Conservation (phyloP, 2,888 invertebrate genomes). For the Scrobipalpa costella region DNA sequence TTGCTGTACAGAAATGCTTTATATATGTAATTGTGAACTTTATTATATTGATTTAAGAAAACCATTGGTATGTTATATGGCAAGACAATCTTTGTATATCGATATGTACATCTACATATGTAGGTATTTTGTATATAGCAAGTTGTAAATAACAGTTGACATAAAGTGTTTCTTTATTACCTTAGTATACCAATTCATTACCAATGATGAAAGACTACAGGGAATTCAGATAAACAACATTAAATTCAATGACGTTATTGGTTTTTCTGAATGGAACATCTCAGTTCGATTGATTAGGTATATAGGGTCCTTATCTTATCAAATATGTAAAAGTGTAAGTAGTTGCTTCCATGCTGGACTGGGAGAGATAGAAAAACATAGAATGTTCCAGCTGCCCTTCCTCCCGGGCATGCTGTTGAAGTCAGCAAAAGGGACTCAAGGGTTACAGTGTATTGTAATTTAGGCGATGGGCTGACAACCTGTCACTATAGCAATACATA, state of each 20-base stretch:
- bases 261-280: slow-evolving; percentile 6
- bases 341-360: no score
- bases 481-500: no score
- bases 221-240: slow-evolving; percentile 24
- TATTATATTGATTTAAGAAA: slow-evolving; percentile 10
- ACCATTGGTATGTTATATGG: neutral
- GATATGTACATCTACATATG: no score
- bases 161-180: neutral
- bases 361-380: no score
- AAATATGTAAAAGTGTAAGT: neutral
- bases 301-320: neutral
- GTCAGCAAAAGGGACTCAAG: no score
- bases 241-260: slow-evolving; percentile 7
- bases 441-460: no score
- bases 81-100: no score
- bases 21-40: neutral
- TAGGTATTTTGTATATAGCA: neutral
- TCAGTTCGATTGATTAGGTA: neutral
- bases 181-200: neutral
- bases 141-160: neutral
- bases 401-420: no score
- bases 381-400: no score
- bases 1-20: slow-evolving; percentile 7
- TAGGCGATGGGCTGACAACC: no score
- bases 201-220: neutral